Evolutionary conservation across 2,888 invertebrate species (phyloP), one percentile per base, ranked within the genome.

Genomic region (Oscheius sp.): DNA sequence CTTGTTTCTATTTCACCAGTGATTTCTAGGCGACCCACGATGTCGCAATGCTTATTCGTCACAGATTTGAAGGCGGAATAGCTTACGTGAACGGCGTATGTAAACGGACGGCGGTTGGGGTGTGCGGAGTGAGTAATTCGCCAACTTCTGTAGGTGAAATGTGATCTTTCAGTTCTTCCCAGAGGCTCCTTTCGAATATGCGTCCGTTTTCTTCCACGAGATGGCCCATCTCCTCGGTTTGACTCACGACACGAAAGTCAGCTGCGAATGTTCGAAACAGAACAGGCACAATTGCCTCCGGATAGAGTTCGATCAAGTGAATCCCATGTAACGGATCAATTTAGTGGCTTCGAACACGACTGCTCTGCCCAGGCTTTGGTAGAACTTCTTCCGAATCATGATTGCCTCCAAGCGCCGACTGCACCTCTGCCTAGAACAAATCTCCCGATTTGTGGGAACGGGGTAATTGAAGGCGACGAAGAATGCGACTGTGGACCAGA

Each of bases 401-500:
- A 73, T n/a, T 82, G 82, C 63, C 52, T 80, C 16, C 53, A 55
- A 9, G n/a, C 18, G n/a, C 72, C 76, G 35, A 25, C 59, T 41
- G 23, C 12, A 46, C 73, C 45, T 56, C 52, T 73, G 9, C 77
- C 75, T 0, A 64, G 73, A 18, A 63, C 77, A 41, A 66, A 58
- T 25, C 69, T 77, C 25, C 59, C 75, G 21, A 61, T 82, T 18
- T 82, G 82, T 75, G 82, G 82, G 59, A 82, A 82, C 63, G 79
- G 80, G n/a, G 56, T 82, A 9, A 6, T 78, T 25, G 82, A 82
- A 46, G 70, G 69, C 12, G 77, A 76, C 16, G 82, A 82, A 46
- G 76, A 82, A 27, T 82, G 82, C 61, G 82, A 82, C 69, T 82
- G 82, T 72, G 82, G 82, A 12, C 80, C 78, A 13, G 73, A 69